Evolutionary conservation across 2,797 vertebrate genomes (phyloP).

Genomic region (Mormyrus proboscirostris): DNA sequence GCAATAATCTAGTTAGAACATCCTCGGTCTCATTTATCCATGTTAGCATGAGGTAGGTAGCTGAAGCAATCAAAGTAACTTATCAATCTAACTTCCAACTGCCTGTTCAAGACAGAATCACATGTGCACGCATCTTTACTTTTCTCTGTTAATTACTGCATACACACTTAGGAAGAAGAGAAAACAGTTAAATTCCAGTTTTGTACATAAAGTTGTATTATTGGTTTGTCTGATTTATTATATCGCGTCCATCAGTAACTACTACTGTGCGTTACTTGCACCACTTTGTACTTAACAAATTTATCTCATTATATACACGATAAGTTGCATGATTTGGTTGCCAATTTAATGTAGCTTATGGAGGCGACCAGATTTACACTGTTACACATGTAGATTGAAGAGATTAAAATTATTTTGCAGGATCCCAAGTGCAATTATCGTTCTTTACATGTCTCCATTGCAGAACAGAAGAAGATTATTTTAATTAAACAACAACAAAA

Average conservation of each 20-base stretch:
- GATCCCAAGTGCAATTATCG: not conserved
- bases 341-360: not conserved
- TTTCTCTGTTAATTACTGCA: not conserved
- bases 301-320: not conserved
- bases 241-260: not conserved
- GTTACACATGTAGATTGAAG: not conserved
- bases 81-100: not conserved
- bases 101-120: not conserved
- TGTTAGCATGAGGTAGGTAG: not conserved
- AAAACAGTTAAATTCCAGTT: not conserved
- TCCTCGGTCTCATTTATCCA: not conserved
- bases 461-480: not conserved
- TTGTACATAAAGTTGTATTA: not conserved
- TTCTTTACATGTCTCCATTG: not conserved
- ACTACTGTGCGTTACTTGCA: not conserved
- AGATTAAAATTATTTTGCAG: not conserved
- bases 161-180: not conserved
- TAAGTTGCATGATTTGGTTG: not conserved
- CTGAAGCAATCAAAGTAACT: not conserved
- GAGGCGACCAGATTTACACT: not conserved
- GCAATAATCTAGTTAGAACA: not conserved
- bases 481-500: not conserved
- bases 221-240: not conserved
- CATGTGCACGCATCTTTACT: not conserved
- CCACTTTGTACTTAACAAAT: not conserved